Evolutionary conservation across 2,888 invertebrate genomes (phyloP), one percentile per base, ranked within the genome.

Genomic region (Marasmarcha lunaedactyla): DNA sequence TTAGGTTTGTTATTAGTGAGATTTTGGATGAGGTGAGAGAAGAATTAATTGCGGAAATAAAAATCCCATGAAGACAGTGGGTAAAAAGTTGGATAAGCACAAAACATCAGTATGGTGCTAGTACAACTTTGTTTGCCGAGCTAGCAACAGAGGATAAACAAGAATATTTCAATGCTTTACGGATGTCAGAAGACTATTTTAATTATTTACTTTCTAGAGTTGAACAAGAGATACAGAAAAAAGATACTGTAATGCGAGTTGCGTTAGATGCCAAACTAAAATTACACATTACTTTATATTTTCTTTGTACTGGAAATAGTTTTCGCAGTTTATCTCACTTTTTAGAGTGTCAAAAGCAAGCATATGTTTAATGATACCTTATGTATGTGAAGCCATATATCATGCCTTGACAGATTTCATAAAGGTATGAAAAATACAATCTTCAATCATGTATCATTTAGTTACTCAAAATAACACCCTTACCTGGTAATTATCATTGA

Each of bases 91-190:
- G 41, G 41, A 41, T 41, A 35, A 33, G 15, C 37, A 42, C 37
- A 42, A 42, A 37, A 42, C 13, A 39, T 12, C 37, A 35, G 35
- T 14, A 39, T 40, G 40, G 40, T 33, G 40, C 40, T 37, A 40
- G 35, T 14, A 35, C 36, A 39, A 42, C 40, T 42, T 39, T 41
- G 36, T 37, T 45, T 37, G 37, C 12, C 41, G 44, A 46, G 41
- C 44, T 46, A 42, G 43, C 46, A 41, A 37, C 15, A 42, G 46
- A 46, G 42, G 41, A 46, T 43, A 44, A 42, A 27, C 39, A 20
- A 37, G 44, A 46, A 46, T 46, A 46, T 36, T 46, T 43, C 41
- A 42, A 14, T 43, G 43, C 46, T 42, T 43, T 46, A 39, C 43
- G 45, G 42, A 25, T 46, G 41, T 43, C 45, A 34, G 43, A 45